A percentile compares a stretch with the other conserved stretches of the same genome.
Evolutionary conservation across 1,140 invertebrate genomes (phyloP).

Genomic region (Lucilia cuprina): DNA sequence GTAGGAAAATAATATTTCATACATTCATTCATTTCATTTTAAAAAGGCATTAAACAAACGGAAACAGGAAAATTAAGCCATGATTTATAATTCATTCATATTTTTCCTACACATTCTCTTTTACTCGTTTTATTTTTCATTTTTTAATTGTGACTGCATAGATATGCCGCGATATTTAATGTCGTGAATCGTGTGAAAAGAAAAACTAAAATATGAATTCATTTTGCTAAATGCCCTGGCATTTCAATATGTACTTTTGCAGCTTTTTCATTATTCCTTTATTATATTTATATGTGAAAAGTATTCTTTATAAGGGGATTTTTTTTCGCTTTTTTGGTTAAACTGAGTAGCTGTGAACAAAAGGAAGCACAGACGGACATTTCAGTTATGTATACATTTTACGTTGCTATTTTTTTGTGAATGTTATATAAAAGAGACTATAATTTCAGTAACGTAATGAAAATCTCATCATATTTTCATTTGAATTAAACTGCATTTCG

Average conservation of each 20-base stretch:
- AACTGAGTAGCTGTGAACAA: not conserved
- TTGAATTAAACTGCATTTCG: not conserved
- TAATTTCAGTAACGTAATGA: slow-evolving; percentile 28
- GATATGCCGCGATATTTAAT: not conserved
- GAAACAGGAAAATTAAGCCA: slow-evolving; percentile 40
- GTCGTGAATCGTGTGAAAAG: not conserved
- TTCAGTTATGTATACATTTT: not conserved
- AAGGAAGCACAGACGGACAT: not conserved
- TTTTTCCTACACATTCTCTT: not conserved
- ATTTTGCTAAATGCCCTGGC: not conserved
- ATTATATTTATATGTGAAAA: not conserved
- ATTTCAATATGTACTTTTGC: not conserved
- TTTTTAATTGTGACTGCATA: not conserved
- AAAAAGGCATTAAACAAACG: slow-evolving; percentile 21
- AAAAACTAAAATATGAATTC: not conserved
- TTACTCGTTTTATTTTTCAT: not conserved
- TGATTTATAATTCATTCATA: slow-evolving; percentile 39
- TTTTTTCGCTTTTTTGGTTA: not conserved
- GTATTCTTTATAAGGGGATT: not conserved
- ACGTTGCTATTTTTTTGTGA: too few relatives aligned
- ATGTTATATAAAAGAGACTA: not conserved
- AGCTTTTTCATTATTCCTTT: not conserved
- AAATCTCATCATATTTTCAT: slow-evolving; percentile 16
- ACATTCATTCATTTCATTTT: slow-evolving; percentile 8
- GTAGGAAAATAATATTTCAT: not conserved